Evolutionary conservation across 2,797 vertebrate genomes (phyloP), one percentile per base, ranked within the genome.

Genomic region (Holocentrus rufus): DNA sequence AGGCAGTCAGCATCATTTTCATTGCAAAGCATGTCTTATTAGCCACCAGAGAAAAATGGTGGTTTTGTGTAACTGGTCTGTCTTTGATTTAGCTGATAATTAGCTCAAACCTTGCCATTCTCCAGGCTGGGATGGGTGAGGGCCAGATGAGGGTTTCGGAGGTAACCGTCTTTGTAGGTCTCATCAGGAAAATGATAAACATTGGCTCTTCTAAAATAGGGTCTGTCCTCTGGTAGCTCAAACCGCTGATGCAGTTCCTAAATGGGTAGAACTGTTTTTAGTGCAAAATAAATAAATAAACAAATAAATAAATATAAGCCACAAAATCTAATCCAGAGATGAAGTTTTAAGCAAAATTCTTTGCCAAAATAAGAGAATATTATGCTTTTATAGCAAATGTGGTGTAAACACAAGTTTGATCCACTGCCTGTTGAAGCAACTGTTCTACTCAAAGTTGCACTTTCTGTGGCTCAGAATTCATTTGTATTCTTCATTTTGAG

Each of bases 161-260:
- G 94, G 87, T 96, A 96, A 0, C 95, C 95, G 31, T 99, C 97
- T 92, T 92, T 95, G 88, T 95, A 95, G 0, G 92, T 90, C 65
- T 97, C 95, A 84, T 95, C 94, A 55, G 96, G 95, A 83, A 99
- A 99, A 89, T 93, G 96, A 84, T 96, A 96, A 67, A 94, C 92
- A 72, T 97, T 98, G 74, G 93, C 92, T 85, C 96, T 95, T 93
- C 90, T 96, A 83, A 99, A 95, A 90, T 93, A 97, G 0, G 98
- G 97, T 83, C 94, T 92, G 88, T 98, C 94, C 39, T 92, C 91
- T 63, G 95, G 94, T 27, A 99, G 92, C 55, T 79, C 90, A 90
- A 95, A 96, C 75, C 89, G 89, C 42, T 86, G 86, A 79, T 99
- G 98, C 77, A 99, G 90, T 74, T 96, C 94, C 98, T 99, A 84